Base-by-base conservation (phyloP, 2,113 vertebrate species). In the Lucifuga dentata region DNA sequence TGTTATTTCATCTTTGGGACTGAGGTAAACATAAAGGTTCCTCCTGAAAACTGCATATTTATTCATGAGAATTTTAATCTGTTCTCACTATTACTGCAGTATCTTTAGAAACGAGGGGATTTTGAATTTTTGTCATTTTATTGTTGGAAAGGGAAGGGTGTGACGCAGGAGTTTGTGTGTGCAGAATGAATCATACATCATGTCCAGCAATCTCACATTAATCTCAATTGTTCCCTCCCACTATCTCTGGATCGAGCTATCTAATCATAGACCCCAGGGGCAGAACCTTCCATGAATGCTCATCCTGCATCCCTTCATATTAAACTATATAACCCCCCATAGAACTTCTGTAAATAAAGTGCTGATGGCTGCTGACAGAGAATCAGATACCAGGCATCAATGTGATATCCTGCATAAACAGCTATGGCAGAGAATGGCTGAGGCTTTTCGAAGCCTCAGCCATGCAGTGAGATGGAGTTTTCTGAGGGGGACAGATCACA, bases 211-310 rank as follows among this genome's bases (percentile, higher is more conserved):
- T 61, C 51, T 71, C n/a, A 11, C 45, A 66, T 68, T 78, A 73
- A 58, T 63, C 68, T 53, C 19, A 24, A 39, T 72, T 68, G 46
- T 55, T 63, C 32, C 53, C 41, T 57, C 43, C 39, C 36, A 51
- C 78, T 83, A 81, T 86, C 64, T 70, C 44, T 13, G 24, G 49
- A 76, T 82, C 58, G 8, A 13, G 50, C 51, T 46, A 7, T 78
- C 68, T 73, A 72, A 81, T 81, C 32, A 62, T 21, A n/a, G 55
- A 65, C 59, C 71, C 62, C 20, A 4, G n/a, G 56, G 44, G 29
- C 33, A 6, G 48, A 46, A 55, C 66, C 46, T 46, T 58, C 63
- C 44, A n/a, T 41, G 20, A 55, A 21, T 3, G 11, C 43, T 40
- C 32, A 33, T 39, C 23, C 49, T 6, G n/a, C 43, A 17, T 21